Evolutionary conservation across 2,797 vertebrate genomes (phyloP).

Genomic region (Rhinoraja longicauda): DNA sequence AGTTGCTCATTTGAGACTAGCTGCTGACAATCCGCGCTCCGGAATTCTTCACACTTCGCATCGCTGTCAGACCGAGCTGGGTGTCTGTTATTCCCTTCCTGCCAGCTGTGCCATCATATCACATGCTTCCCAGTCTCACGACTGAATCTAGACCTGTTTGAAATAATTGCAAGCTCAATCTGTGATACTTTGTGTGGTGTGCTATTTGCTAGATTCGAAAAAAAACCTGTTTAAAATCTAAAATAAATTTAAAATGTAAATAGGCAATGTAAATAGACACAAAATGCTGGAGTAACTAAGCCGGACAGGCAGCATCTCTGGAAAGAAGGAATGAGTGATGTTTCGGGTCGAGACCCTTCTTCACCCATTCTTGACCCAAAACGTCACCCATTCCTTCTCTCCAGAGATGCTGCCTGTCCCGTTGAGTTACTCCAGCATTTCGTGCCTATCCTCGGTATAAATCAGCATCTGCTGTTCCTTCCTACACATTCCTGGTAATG

Average conservation of each 20-base stretch:
- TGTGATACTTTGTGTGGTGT: not conserved
- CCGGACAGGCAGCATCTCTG: too few species aligned
- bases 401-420: too few species aligned
- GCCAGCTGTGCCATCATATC: not conserved
- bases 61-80: not conserved
- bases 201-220: not conserved
- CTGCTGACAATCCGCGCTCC: not conserved
- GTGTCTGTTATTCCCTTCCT: constrained; percentile 8
- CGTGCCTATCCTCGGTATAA: too few species aligned
- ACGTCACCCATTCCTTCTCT: too few species aligned
- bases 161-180: not conserved
- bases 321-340: too few species aligned
- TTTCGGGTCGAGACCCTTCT: too few species aligned
- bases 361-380: too few species aligned
- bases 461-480: too few species aligned
- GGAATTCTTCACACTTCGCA: not conserved
- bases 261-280: too few species aligned
- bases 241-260: not conserved
- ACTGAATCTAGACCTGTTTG: not conserved
- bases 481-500: not conserved
- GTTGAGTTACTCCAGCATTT: too few species aligned
- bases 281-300: too few species aligned
- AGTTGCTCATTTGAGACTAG: not conserved
- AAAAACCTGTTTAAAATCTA: not conserved
- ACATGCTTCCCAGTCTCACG: not conserved